Base-by-base conservation (phyloP, 1,140 invertebrate genomes). In the Ceratina calcarata region DNA sequence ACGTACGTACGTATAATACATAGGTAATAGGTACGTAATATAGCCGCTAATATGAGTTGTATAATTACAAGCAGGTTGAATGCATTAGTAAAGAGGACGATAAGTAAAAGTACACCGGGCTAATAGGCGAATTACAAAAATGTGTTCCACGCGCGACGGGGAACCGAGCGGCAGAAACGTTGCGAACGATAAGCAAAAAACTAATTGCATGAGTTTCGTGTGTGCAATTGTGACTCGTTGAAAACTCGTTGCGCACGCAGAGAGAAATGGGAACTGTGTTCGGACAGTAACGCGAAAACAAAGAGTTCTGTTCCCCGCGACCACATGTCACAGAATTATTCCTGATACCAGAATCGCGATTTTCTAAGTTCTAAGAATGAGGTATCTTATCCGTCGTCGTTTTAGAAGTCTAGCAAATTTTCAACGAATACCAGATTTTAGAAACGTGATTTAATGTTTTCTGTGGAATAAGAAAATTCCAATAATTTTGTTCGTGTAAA, bases 191-290 rank as follows among this genome's bases (percentile, higher is more conserved):
- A 57, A 55, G 24, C 18, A 69, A 57, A 69, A 69, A 57, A 57
- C 16, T 69, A 69, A 69, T 69, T 69, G 67, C 51, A 57, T 13
- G 16, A 57, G 51, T 69, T 69, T 57, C 22, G 22, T 32, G 24
- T 69, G 67, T 15, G 18, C 51, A 15, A 57, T 32, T 57, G 51
- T 15, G 67, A 69, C 67, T 69, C 67, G 51, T 69, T 69, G 67
- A 57, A 55, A 55, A 69, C 18, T 57, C 67, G 51, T 69, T 69
- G 24, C 18, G 53, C 24, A 1, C 12, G 12, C 10, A 15, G 22
- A 10, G 20, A 10, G 20, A 67, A 67, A 51, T 45, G 37, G 37
- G 37, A 10, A 45, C 37, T 45, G 10, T 45, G 37, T 45, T 45
- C 37, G 37, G 37, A 45, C 6, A 45, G 37, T 45, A 45, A 45